Conservation (phyloP, 2,888 invertebrate species). For the Nesidiocoris tenuis region DNA sequence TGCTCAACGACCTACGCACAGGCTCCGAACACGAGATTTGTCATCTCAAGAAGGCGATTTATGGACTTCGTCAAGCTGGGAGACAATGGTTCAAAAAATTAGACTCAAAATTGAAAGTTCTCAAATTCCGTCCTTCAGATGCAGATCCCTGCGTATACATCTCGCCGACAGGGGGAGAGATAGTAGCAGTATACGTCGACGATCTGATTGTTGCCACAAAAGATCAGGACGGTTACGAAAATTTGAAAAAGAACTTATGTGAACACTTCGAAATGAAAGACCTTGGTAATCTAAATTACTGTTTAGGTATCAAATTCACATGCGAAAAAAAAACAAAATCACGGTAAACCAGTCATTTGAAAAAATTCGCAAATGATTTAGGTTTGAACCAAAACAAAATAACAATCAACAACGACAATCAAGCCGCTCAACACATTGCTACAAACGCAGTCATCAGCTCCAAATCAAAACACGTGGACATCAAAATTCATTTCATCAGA, state of each 20-base stretch:
- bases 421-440: background rate
- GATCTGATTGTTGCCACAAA: background rate
- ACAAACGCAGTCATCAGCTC: slow-evolving; percentile 18
- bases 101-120: background rate
- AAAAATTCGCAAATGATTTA: slow-evolving; percentile 1
- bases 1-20: background rate
- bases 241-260: slow-evolving; percentile 2
- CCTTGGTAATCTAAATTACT: background rate
- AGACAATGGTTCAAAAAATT: slow-evolving; percentile 12
- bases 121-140: background rate
- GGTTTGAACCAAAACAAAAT: background rate
- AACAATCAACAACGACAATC: slow-evolving; percentile 17
- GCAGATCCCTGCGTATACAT: slow-evolving; percentile 30
- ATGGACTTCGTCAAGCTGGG: background rate
- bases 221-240: background rate
- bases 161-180: background rate
- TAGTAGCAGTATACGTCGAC: background rate
- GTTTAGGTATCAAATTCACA: slow-evolving; percentile 5
- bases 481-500: background rate
- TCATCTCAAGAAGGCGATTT: background rate
- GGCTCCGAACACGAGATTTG: background rate
- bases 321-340: background rate
- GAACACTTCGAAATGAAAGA: slow-evolving; percentile 27
- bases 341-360: background rate
- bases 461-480: background rate